Percentiles rank a stretch among this genome's conserved stretches.
phyloP scores from a whole-genome alignment of 2,888 invertebrate genomes.

The Noctuana brunneofusca region DNA sequence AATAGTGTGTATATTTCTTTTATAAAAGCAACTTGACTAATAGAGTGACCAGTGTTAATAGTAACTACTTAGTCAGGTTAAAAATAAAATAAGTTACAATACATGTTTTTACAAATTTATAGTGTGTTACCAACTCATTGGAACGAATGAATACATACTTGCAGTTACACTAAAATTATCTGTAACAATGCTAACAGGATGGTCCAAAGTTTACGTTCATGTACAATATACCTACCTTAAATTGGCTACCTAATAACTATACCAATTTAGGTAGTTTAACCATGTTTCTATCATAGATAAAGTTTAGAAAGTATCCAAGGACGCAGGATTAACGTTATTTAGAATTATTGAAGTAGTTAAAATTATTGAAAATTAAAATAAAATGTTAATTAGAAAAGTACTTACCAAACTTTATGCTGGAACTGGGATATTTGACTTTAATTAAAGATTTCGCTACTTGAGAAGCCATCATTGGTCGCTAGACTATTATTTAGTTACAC shows the following conservation, averaged over 20 bases:
- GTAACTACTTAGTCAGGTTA: too few species aligned
- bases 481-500: slow-evolving; percentile 5
- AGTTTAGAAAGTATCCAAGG: too few species aligned
- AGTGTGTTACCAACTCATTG: too few species aligned
- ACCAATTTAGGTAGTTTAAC: background rate
- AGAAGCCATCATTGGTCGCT: slow-evolving; percentile 64
- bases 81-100: too few species aligned
- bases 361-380: background rate
- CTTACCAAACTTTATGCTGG: slow-evolving; percentile 73
- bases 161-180: background rate
- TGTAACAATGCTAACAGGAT: slow-evolving; percentile 40
- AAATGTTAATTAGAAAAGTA: background rate
- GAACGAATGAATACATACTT: too few species aligned
- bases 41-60: too few species aligned
- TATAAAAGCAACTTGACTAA: too few species aligned
- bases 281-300: background rate
- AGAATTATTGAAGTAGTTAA: too few species aligned
- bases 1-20: too few species aligned
- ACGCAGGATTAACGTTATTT: too few species aligned
- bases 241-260: background rate
- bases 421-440: slow-evolving; percentile 64
- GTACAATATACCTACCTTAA: background rate
- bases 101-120: too few species aligned
- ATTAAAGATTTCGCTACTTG: slow-evolving; percentile 72
- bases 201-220: slow-evolving; percentile 45